Percentiles rank a stretch among this genome's conserved stretches.
phyloP scores from a whole-genome alignment of 23 tunicate species.

The Styela clava region DNA sequence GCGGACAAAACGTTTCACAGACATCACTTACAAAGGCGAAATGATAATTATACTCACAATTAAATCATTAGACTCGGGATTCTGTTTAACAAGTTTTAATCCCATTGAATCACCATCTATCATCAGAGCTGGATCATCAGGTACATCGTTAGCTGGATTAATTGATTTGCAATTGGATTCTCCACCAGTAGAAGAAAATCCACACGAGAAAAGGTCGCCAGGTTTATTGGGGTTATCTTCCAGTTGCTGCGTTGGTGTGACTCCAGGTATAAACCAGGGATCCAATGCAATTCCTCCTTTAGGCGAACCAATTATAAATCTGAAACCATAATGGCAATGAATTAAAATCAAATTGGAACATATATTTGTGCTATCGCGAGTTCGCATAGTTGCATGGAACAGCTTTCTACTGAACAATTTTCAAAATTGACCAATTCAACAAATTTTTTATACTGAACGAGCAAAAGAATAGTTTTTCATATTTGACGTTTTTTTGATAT shows the following conservation, averaged over 20 bases:
- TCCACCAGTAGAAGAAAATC: background rate
- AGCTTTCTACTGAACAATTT: too few relatives aligned
- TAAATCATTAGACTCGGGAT: background rate
- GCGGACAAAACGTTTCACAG: too few relatives aligned
- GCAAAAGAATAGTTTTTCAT: too few relatives aligned
- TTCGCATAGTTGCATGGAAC: background rate
- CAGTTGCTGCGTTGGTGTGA: background rate
- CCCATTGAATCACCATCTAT: slow-evolving; percentile 10
- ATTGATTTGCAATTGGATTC: slow-evolving; percentile 11
- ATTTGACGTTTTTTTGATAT: too few relatives aligned
- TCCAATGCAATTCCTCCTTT: background rate
- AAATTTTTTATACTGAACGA: too few relatives aligned
- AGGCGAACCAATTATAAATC: slow-evolving; percentile 18
- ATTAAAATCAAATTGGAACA: background rate
- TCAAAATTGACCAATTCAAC: too few relatives aligned
- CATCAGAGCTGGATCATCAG: background rate
- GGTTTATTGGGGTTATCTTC: background rate
- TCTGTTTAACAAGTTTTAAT: background rate
- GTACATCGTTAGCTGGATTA: background rate
- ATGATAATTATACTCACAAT: slow-evolving; percentile 26
- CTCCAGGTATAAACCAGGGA: background rate
- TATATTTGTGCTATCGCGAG: too few relatives aligned
- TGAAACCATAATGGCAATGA: background rate
- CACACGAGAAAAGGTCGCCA: slow-evolving; percentile 15
- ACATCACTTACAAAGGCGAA: too few relatives aligned